A percentile compares a stretch with the other conserved stretches of the same genome.
Conservation (phyloP, 2,797 vertebrate species). For the Sternarchorhynchus goeldii region DNA sequence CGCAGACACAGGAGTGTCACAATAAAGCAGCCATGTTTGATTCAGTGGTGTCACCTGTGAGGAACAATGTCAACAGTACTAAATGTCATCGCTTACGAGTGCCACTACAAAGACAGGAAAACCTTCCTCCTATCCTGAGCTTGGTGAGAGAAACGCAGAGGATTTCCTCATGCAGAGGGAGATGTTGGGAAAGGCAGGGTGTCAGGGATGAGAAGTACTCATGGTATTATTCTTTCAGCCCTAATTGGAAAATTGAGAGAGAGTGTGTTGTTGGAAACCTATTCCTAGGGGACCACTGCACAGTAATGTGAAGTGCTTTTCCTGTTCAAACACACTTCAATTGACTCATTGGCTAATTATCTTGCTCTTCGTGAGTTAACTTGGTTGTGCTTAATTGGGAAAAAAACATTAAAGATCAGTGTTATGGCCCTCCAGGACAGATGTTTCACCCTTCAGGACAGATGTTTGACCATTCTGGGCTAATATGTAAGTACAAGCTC, state of each 20-base stretch:
- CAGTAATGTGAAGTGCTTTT: too few species aligned
- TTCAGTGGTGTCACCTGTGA: conserved; percentile 46
- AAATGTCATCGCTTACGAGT: conserved; percentile 47
- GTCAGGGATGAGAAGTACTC: conserved; percentile 18
- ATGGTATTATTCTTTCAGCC: not conserved
- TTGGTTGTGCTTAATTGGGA: too few species aligned
- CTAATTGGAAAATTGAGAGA: not conserved
- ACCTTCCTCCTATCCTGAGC: conserved; percentile 5
- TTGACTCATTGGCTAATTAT: too few species aligned
- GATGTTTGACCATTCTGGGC: too few species aligned
- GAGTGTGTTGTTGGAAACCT: too few species aligned
- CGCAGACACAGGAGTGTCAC: conserved; percentile 12
- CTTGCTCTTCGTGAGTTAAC: too few species aligned
- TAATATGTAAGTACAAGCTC: too few species aligned
- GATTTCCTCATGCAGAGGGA: conserved; percentile 8
- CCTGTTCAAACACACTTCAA: too few species aligned
- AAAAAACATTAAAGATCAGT: too few species aligned
- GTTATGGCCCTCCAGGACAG: too few species aligned
- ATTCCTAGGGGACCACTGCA: too few species aligned
- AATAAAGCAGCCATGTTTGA: conserved; percentile 22
- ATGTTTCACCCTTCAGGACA: too few species aligned
- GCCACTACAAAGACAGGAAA: conserved; percentile 20
- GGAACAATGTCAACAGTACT: conserved; percentile 47
- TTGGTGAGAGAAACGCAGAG: conserved; percentile 2
- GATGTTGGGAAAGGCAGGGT: conserved; percentile 14